These are phyloP conservation scores for Helostoma temminkii DNA, from an alignment of 2,797 vertebrate species.

Conservation along the genomic window DNA sequence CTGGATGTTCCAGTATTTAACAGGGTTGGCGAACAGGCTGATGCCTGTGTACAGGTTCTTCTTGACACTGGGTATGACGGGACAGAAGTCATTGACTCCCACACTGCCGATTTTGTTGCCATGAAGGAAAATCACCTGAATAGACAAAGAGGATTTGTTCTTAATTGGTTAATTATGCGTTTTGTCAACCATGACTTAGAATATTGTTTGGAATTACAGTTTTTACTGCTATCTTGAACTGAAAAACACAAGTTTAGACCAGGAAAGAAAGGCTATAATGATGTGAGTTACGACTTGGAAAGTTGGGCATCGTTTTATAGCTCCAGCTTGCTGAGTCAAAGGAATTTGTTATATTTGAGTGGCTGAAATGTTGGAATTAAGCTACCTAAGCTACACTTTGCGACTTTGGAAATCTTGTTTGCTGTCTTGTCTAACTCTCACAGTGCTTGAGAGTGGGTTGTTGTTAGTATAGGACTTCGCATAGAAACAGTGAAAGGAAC, in stretches of 20 bases:
- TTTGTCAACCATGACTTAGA: background rate
- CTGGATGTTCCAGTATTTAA: slow-evolving; percentile 95
- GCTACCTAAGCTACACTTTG: background rate
- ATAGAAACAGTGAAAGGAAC: too few relatives aligned
- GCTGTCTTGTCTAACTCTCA: background rate
- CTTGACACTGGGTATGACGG: slow-evolving; percentile 84
- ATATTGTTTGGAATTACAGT: background rate
- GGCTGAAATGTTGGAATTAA: background rate
- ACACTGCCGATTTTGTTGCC: slow-evolving; percentile 92
- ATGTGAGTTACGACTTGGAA: background rate
- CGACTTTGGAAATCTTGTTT: background rate
- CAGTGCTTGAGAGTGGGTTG: background rate
- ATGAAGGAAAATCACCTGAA: slow-evolving; percentile 94
- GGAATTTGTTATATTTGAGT: background rate
- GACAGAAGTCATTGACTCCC: slow-evolving; percentile 97
- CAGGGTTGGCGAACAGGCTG: slow-evolving; percentile 95
- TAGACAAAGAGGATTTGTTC: slow-evolving; percentile 24
- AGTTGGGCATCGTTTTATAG: background rate
- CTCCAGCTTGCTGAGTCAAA: background rate
- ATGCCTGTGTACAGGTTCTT: slow-evolving; percentile 93
- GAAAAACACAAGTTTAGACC: background rate
- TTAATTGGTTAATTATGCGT: slow-evolving; percentile 6
- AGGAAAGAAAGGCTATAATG: background rate
- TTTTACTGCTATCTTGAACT: background rate
- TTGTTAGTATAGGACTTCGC: too few relatives aligned